These are phyloP conservation scores for Thera obeliscata DNA, from an alignment of 2,888 invertebrate species.

Conservation along the genomic window DNA sequence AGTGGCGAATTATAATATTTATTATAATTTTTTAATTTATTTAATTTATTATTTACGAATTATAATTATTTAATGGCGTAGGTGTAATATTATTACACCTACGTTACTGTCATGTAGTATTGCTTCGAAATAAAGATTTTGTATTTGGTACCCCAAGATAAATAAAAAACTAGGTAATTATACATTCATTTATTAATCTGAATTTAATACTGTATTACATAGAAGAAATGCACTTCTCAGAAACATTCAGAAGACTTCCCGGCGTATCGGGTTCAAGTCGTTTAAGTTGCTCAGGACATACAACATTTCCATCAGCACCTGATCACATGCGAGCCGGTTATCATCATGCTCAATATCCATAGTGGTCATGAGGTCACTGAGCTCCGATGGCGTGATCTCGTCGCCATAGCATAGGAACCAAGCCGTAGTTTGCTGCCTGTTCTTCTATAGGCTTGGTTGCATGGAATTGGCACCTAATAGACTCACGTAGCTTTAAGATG, in stretches of 20 bases:
- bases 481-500: no score
- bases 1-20: no score
- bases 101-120: no score
- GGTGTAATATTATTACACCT: no score
- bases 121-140: no score
- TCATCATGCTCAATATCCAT: constrained; percentile 37
- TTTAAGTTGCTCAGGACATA: constrained; percentile 88
- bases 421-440: no score
- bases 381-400: constrained; percentile 1
- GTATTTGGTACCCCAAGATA: neutral
- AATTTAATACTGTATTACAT: constrained; percentile 95
- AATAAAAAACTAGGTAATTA: constrained; percentile 53
- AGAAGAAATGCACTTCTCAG: constrained; percentile 95
- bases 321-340: constrained; percentile 55
- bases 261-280: constrained; percentile 80
- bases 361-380: constrained; percentile 26
- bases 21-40: no score
- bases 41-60: no score
- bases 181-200: constrained; percentile 85
- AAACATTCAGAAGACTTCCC: constrained; percentile 94
- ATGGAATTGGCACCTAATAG: no score
- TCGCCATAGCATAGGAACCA: constrained; percentile 11
- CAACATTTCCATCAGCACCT: constrained; percentile 86
- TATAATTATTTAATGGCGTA: no score
- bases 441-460: no score